A percentile compares a stretch with the other conserved stretches of the same genome.
Evolutionary conservation across 2,113 vertebrate genomes (phyloP).

Genomic region (Brachirus orientalis): DNA sequence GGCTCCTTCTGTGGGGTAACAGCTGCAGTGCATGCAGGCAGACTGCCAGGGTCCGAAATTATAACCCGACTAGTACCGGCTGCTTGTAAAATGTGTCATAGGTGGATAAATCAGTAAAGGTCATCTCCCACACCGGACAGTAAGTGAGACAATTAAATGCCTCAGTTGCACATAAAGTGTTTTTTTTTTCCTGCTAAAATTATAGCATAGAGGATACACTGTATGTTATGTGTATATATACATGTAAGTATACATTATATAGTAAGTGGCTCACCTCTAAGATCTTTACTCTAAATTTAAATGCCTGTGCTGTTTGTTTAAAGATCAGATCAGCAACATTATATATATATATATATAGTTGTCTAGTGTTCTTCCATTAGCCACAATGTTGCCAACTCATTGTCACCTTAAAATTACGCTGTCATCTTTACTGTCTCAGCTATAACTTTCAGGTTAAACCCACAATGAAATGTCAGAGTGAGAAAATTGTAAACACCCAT

Average conservation of each 20-base stretch:
- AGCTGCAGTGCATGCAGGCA: constrained; percentile 13
- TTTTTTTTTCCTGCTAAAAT: background rate
- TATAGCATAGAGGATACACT: background rate
- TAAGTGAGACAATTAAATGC: constrained; percentile 5
- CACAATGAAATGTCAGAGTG: no score
- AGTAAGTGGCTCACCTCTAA: constrained; percentile 24
- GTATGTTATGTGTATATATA: background rate
- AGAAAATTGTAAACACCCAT: no score
- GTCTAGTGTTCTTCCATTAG: no score
- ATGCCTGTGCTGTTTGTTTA: no score
- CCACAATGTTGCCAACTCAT: no score
- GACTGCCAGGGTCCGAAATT: constrained; percentile 30
- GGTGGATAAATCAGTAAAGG: constrained; percentile 44
- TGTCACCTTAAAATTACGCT: no score
- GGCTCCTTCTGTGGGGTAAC: background rate
- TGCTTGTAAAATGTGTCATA: constrained; percentile 34
- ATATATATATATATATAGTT: no score
- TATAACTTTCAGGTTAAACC: no score
- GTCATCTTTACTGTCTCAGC: no score
- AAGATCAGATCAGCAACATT: no score
- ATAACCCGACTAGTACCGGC: constrained; percentile 16
- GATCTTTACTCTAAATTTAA: no score
- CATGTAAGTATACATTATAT: background rate
- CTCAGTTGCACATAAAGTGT: background rate
- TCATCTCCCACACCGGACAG: constrained; percentile 14